Evolutionary conservation across 2,888 invertebrate genomes (phyloP).

Genomic region (Epirrhoe alternata): DNA sequence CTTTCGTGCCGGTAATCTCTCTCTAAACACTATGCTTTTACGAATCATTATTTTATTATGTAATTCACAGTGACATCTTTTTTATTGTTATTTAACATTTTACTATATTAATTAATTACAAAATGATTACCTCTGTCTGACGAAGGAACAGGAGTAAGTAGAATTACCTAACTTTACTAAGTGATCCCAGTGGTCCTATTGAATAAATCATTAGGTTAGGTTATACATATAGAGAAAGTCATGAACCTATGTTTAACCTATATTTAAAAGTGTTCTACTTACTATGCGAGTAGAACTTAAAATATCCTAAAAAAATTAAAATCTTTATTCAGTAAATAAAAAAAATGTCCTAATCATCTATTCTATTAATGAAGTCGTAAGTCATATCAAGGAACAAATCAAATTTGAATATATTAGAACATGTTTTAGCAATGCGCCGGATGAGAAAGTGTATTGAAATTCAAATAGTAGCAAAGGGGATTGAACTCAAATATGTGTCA

Average conservation of each 20-base stretch:
- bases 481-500: slow-evolving; percentile 44
- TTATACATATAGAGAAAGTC: too few species aligned
- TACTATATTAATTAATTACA: not conserved
- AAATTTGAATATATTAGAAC: slow-evolving; percentile 9
- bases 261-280: too few species aligned
- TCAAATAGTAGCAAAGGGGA: slow-evolving; percentile 35
- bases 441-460: slow-evolving; percentile 33
- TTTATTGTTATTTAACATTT: slow-evolving; percentile 12
- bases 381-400: not conserved
- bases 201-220: too few species aligned
- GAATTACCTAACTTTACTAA: too few species aligned
- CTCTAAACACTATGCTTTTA: slow-evolving; percentile 22
- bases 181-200: too few species aligned
- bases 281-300: not conserved
- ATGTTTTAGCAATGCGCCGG: slow-evolving; percentile 17
- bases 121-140: too few species aligned
- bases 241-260: too few species aligned
- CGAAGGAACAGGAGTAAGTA: too few species aligned
- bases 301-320: not conserved
- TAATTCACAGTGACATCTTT: slow-evolving; percentile 17
- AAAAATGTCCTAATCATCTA: not conserved
- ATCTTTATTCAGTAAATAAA: too few species aligned
- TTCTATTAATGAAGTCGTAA: not conserved
- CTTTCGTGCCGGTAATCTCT: slow-evolving; percentile 23
- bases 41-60: slow-evolving; percentile 28